Evolutionary conservation across 2,113 vertebrate species (phyloP), one percentile per base, ranked within the genome.

Genomic region (Paralichthys olivaceus): DNA sequence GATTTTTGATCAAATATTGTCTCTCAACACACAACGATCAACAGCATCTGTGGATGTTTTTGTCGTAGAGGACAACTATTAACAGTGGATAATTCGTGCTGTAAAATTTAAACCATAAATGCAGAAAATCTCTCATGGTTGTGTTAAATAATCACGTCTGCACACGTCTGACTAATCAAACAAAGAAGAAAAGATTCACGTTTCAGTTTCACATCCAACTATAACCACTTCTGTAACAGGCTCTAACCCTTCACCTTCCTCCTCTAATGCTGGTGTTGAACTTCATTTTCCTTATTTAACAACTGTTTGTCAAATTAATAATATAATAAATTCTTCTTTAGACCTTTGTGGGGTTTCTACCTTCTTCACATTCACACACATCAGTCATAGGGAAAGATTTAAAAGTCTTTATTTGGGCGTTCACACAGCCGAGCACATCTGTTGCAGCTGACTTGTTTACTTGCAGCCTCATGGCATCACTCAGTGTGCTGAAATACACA

Each of bases 401-500:
- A 26, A 60, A 59, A 63, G 68, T 71, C 74, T 91, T 90, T 89
- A 90, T 90, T 92, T 56, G 55, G 61, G 32, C 15, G 61, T 58
- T 60, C 57, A 72, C 60, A 83, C 84, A 76, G 84, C 79, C 4
- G 0, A 45, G 57, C 69, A 77, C 79, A 90, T 81, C 92, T 92
- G 87, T 92, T 92, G 88, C 86, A 91, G 89, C 87, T 79, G 55
- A 29, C 62, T 66, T 78, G 66, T 75, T 74, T 69, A 61, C 57
- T 45, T 11, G 12, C 47, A 26, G 61, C 74, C 55, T 63, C 84
- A 7, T 37, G 68, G 6, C 62, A 43, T 94, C 87, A 93, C 68
- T 94, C 91, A 26, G 87, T 79, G 11, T 85, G 86, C 91, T 93
- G 90, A 73, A 91, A 93, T 53, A 76, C 61, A 89, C 45, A 49